phyloP scores from a whole-genome alignment of 1,140 invertebrate genomes.

The Brachionus paranguensis region DNA sequence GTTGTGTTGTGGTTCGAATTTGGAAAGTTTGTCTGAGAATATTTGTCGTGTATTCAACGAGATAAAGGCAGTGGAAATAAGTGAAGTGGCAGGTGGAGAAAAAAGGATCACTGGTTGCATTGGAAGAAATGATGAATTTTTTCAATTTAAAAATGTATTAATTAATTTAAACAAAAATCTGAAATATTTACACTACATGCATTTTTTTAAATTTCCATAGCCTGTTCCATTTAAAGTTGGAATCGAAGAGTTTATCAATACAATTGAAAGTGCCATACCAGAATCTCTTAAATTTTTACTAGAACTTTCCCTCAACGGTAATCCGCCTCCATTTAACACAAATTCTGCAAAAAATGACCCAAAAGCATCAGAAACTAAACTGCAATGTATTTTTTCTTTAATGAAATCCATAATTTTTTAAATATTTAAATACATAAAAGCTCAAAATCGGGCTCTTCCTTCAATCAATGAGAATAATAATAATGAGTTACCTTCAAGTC shows the following conservation, averaged over 20 bases:
- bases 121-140: constrained; percentile 21
- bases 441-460: neutral
- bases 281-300: neutral
- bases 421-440: neutral
- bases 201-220: neutral
- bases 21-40: constrained; percentile 19
- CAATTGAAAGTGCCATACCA: neutral
- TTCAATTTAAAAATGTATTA: constrained; percentile 35
- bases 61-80: neutral
- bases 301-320: neutral
- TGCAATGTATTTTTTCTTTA: neutral
- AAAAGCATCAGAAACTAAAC: neutral
- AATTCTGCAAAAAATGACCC: neutral
- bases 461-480: neutral
- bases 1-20: constrained; percentile 6
- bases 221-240: neutral
- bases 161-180: neutral
- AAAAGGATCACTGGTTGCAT: neutral
- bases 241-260: constrained; percentile 23
- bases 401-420: neutral
- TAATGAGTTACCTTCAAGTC: neutral
- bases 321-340: neutral
- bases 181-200: neutral
- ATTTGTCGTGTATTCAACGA: neutral
- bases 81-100: neutral